Percentiles rank a stretch among this genome's conserved stretches.
These are phyloP conservation scores for Solenodon paradoxus DNA, from an alignment of 2,113 vertebrate species.

Conservation along the genomic window DNA sequence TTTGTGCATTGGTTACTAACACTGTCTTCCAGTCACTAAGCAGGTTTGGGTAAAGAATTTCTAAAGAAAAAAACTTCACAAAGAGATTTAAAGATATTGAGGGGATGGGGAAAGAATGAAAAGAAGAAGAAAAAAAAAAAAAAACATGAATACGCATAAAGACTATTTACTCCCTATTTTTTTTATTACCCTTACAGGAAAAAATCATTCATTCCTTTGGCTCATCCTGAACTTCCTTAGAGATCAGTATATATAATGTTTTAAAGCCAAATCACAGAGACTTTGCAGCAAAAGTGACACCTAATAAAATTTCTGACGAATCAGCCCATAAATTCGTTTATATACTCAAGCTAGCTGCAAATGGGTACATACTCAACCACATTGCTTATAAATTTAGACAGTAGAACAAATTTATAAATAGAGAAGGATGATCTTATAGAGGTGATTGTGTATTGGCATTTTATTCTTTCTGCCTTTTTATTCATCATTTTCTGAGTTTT, in stretches of 20 bases:
- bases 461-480: background rate
- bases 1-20: background rate
- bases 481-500: background rate
- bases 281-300: background rate
- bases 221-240: background rate
- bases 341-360: background rate
- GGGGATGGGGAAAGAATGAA: background rate
- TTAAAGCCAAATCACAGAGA: background rate
- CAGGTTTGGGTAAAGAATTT: background rate
- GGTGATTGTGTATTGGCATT: background rate
- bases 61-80: background rate
- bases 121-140: too few relatives aligned
- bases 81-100: background rate
- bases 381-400: background rate
- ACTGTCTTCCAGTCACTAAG: background rate
- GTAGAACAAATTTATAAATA: background rate
- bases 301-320: background rate
- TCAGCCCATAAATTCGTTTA: background rate
- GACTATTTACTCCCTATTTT: background rate
- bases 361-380: background rate
- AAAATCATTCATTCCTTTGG: constrained; percentile 10
- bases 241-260: background rate
- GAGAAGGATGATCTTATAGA: background rate
- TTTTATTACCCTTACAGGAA: background rate
- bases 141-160: background rate